phyloP scores from a whole-genome alignment of 2,888 invertebrate genomes.

The Dasysyrphus albostriatus region DNA sequence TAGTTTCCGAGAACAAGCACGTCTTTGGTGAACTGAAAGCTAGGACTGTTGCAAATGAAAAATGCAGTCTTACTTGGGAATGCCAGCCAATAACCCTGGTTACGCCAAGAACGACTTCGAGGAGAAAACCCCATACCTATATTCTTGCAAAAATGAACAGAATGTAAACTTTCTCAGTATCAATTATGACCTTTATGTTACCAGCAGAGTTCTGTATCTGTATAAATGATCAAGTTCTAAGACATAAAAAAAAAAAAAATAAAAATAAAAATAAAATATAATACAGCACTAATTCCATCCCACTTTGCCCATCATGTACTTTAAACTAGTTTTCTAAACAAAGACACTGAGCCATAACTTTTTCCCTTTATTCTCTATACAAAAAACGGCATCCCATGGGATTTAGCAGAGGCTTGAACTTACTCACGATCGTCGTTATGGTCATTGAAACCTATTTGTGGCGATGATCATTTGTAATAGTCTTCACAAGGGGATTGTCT shows the following conservation, averaged over 20 bases:
- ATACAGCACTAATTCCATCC: background rate
- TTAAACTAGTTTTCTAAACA: slow-evolving; percentile 16
- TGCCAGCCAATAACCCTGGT: no score
- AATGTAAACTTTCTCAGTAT: background rate
- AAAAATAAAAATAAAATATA: background rate
- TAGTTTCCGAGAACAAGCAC: no score
- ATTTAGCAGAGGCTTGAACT: background rate
- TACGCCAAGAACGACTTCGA: no score
- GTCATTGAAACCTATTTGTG: slow-evolving; percentile 47
- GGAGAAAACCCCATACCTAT: no score
- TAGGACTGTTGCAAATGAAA: no score
- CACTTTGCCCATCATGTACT: slow-evolving; percentile 2
- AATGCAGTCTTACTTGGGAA: no score
- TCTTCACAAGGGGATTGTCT: slow-evolving; percentile 5
- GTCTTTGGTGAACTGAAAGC: no score
- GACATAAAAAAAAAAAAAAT: background rate
- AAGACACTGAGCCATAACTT: slow-evolving; percentile 3
- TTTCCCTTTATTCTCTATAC: background rate
- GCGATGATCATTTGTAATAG: slow-evolving; percentile 57
- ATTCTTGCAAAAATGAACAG: no score
- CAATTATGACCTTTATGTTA: background rate
- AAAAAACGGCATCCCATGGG: background rate
- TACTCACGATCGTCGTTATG: slow-evolving; percentile 10
- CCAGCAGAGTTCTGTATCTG: background rate
- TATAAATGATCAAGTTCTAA: background rate